These are phyloP conservation scores for Eulithis testata DNA, from an alignment of 2,888 invertebrate species.

Conservation along the genomic window DNA sequence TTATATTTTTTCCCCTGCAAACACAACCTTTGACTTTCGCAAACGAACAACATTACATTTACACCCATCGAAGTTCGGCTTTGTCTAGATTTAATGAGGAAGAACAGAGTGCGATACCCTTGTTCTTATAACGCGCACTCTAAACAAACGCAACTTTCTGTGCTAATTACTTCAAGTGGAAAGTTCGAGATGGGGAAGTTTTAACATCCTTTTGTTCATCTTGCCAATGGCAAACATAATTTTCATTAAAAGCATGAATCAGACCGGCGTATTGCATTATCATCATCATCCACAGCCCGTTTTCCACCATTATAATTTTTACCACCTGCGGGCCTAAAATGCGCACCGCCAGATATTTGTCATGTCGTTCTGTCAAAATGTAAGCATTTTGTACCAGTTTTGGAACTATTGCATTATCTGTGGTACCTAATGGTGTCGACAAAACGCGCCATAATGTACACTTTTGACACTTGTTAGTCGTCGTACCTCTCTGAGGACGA, in stretches of 20 bases:
- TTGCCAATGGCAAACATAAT: constrained; percentile 6
- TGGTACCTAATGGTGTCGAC: too few relatives aligned
- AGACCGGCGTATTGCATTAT: too few relatives aligned
- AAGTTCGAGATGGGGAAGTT: constrained; percentile 55
- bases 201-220: constrained; percentile 44
- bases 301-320: too few relatives aligned
- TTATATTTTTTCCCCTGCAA: constrained; percentile 69
- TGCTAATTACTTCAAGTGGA: constrained; percentile 67
- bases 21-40: constrained; percentile 84
- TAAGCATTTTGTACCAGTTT: too few relatives aligned
- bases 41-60: constrained; percentile 82
- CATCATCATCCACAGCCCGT: too few relatives aligned
- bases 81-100: constrained; percentile 78
- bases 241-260: not conserved
- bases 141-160: constrained; percentile 66
- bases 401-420: too few relatives aligned
- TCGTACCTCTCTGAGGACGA: too few relatives aligned
- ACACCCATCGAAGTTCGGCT: constrained; percentile 72
- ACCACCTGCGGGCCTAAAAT: too few relatives aligned
- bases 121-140: constrained; percentile 64
- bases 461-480: too few relatives aligned
- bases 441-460: too few relatives aligned
- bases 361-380: too few relatives aligned
- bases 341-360: too few relatives aligned
- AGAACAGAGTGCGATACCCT: constrained; percentile 70